phyloP scores from a whole-genome alignment of 2,113 vertebrate species.

The Gavia stellata region DNA sequence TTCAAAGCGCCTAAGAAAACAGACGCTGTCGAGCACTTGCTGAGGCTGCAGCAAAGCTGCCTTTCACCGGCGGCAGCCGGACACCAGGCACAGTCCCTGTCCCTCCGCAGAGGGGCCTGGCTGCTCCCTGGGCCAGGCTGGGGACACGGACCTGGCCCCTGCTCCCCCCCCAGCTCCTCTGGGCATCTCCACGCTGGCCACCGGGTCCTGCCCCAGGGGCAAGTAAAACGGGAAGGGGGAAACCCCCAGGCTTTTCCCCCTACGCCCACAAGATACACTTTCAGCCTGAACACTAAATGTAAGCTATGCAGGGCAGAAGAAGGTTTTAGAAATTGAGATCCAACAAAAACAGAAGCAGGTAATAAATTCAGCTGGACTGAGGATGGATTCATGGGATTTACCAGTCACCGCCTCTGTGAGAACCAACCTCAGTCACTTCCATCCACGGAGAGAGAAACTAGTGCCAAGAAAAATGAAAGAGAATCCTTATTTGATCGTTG shows the following conservation, averaged over 20 bases:
- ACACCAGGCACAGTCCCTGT: not conserved
- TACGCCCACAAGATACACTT: not conserved
- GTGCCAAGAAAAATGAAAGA: conserved; percentile 17
- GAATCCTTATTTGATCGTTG: not conserved
- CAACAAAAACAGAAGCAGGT: not conserved
- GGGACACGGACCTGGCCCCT: not conserved
- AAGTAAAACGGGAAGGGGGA: not conserved
- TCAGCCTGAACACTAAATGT: not conserved
- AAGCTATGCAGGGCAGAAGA: not conserved
- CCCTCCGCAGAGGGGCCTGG: too few species aligned
- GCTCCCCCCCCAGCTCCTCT: not conserved
- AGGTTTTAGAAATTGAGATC: not conserved
- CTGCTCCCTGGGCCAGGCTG: not conserved
- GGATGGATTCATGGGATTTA: not conserved
- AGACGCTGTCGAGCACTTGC: not conserved
- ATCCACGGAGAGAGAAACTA: not conserved
- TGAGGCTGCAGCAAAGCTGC: not conserved
- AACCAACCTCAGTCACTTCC: not conserved
- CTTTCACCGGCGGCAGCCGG: not conserved
- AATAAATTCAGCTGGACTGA: not conserved
- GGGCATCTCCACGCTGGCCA: not conserved
- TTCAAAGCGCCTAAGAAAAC: not conserved
- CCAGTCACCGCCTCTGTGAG: not conserved
- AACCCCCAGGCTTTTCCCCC: not conserved
- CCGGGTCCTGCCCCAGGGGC: not conserved